Evolutionary conservation across 2,113 vertebrate species (phyloP).

Genomic region (Castor canadensis): DNA sequence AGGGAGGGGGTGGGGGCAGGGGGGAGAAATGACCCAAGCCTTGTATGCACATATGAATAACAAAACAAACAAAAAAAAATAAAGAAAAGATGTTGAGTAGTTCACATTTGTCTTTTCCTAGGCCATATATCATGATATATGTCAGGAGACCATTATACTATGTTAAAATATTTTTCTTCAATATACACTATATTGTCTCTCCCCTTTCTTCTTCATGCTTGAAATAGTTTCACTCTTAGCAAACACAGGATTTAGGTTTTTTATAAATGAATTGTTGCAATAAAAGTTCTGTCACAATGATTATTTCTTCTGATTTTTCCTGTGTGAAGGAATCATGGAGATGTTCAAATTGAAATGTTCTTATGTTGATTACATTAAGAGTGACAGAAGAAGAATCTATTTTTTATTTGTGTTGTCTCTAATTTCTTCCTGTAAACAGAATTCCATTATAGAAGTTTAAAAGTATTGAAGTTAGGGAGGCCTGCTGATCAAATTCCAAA

Average conservation of each 20-base stretch:
- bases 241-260: neutral
- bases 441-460: neutral
- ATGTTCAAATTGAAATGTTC: neutral
- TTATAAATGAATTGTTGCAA: neutral
- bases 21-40: too few relatives aligned
- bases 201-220: neutral
- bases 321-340: neutral
- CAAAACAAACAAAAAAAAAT: too few relatives aligned
- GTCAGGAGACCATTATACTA: neutral
- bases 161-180: neutral
- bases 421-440: constrained; percentile 1
- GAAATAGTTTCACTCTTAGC: constrained; percentile 23
- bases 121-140: neutral
- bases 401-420: neutral
- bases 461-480: neutral
- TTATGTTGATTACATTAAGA: neutral
- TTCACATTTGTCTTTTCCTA: neutral
- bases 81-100: neutral
- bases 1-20: too few relatives aligned
- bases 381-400: neutral
- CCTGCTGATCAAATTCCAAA: constrained; percentile 3
- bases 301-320: constrained; percentile 2
- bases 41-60: too few relatives aligned
- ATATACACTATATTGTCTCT: neutral
- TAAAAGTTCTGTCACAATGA: neutral